These are phyloP conservation scores for Smittia sp. DNA, from an alignment of 2,888 invertebrate species.

Conservation along the genomic window DNA sequence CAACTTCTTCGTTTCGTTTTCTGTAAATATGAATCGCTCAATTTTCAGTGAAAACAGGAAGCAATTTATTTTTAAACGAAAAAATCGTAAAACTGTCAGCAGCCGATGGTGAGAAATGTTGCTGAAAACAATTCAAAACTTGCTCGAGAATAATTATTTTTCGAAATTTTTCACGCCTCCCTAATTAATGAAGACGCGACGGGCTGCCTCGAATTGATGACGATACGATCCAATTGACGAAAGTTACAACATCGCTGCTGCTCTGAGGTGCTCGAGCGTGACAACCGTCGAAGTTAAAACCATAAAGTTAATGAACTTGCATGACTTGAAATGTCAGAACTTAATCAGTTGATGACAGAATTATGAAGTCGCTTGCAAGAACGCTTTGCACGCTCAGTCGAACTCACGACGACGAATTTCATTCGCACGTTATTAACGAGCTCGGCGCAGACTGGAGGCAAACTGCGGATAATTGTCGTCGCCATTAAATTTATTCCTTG, in stretches of 20 bases:
- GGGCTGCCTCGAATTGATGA: not conserved
- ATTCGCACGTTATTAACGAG: constrained; percentile 21
- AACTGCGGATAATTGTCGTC: not conserved
- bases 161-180: constrained; percentile 42
- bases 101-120: not conserved
- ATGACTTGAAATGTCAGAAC: too few relatives aligned
- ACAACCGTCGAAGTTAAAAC: too few relatives aligned
- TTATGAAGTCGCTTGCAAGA: not conserved
- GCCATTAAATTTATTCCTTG: constrained; percentile 17
- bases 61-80: too few relatives aligned
- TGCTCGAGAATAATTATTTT: constrained; percentile 37
- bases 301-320: too few relatives aligned
- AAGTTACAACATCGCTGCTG: constrained; percentile 41
- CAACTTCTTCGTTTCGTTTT: too few relatives aligned
- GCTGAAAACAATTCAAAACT: not conserved
- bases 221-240: constrained; percentile 32
- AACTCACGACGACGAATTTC: constrained; percentile 14
- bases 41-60: too few relatives aligned
- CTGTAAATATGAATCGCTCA: too few relatives aligned
- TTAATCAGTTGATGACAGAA: constrained; percentile 6
- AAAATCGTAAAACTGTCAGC: constrained; percentile 40
- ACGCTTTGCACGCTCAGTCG: not conserved
- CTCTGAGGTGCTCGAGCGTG: too few relatives aligned
- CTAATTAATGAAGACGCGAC: constrained; percentile 40
- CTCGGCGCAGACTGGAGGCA: not conserved